Evolutionary conservation across 2,797 vertebrate species (phyloP).

Genomic region (Otolemur crassicaudatus): DNA sequence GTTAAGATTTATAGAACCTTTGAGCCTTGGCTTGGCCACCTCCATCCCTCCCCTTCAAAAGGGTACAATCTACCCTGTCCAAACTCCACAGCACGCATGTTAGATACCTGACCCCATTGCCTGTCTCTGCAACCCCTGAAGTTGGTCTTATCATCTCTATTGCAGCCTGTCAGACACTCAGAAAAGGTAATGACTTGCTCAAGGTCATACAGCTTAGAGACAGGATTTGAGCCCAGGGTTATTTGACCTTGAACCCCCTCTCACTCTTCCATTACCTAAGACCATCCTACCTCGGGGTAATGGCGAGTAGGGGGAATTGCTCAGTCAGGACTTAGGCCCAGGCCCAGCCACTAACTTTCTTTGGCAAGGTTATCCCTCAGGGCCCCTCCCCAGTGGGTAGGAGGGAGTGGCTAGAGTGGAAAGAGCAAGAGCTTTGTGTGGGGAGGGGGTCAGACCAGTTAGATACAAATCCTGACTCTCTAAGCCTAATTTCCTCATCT

Average conservation of each 20-base stretch:
- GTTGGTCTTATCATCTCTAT: neutral
- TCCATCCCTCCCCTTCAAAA: neutral
- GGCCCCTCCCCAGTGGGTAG: neutral
- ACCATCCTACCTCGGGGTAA: neutral
- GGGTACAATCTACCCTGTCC: neutral
- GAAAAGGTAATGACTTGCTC: neutral
- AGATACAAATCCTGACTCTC: neutral
- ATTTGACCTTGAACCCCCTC: neutral
- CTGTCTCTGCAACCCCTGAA: neutral
- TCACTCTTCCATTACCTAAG: neutral
- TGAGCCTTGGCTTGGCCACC: neutral
- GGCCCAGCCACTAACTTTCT: neutral
- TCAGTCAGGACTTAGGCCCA: neutral
- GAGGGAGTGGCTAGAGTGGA: neutral
- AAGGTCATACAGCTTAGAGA: neutral
- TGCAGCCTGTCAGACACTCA: neutral
- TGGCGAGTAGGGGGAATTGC: neutral
- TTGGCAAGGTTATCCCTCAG: neutral
- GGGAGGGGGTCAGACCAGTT: neutral
- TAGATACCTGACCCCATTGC: neutral
- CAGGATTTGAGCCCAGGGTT: neutral
- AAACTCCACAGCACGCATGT: accelerated
- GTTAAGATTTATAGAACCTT: neutral
- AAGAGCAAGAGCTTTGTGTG: neutral
- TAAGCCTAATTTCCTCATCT: neutral